phyloP scores from a whole-genome alignment of 2,888 invertebrate species.

The Neria commutata region DNA sequence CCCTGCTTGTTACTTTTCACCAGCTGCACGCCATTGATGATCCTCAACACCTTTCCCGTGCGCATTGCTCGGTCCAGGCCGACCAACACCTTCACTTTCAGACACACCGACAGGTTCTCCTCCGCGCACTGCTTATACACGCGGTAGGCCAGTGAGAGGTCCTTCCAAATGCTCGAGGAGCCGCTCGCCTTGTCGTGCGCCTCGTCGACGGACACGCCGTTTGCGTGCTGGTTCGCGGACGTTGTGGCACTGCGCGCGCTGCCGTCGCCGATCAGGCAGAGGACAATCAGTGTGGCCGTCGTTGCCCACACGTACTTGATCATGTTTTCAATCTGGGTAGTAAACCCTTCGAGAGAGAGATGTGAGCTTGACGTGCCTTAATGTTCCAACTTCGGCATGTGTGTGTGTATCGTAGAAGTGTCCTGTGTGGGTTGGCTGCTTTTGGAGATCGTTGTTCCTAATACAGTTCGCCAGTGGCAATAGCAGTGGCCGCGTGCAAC shows the following conservation, averaged over 20 bases:
- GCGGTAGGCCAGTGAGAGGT: constrained; percentile 76
- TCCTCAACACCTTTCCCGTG: constrained; percentile 67
- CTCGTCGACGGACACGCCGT: constrained; percentile 30
- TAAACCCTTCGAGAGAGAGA: no score
- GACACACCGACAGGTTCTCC: constrained; percentile 72
- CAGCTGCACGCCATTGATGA: constrained; percentile 78
- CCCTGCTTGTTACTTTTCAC: constrained; percentile 70
- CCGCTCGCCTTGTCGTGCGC: constrained; percentile 16
- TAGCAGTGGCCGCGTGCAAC: constrained; percentile 28
- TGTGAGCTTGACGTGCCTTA: constrained; percentile 19
- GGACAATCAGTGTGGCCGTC: constrained; percentile 45
- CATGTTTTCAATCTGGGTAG: no score
- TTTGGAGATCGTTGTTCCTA: no score
- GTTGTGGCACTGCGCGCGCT: constrained; percentile 43
- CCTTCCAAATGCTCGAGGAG: constrained; percentile 59
- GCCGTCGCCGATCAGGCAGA: constrained; percentile 40
- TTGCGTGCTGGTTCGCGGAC: constrained; percentile 39
- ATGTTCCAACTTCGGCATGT: constrained; percentile 25
- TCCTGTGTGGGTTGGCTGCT: neutral
- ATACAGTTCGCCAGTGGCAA: neutral
- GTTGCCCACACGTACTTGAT: constrained; percentile 53
- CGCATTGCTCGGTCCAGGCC: constrained; percentile 77
- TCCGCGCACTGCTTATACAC: constrained; percentile 82
- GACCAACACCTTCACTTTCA: constrained; percentile 80
- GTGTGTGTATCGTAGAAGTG: no score